These are phyloP conservation scores for Brachionus rubens DNA, from an alignment of 1,140 invertebrate genomes.

Conservation along the genomic window DNA sequence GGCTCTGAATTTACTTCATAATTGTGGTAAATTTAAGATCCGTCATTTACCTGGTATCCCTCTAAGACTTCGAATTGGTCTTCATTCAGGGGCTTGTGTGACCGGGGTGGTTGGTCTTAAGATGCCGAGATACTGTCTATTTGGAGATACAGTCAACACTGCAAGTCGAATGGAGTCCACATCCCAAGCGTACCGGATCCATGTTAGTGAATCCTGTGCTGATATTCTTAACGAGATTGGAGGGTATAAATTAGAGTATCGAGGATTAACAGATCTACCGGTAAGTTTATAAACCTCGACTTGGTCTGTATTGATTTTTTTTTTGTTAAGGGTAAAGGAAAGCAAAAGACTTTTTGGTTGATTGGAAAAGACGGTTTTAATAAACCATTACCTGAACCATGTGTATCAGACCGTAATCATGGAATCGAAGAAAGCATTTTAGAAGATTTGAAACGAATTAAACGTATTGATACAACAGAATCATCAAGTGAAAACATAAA, in stretches of 20 bases:
- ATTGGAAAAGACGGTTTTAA: conserved; percentile 81
- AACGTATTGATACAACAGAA: neutral
- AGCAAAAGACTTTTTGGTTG: conserved; percentile 84
- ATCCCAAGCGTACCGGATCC: conserved; percentile 55
- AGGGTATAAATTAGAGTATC: conserved; percentile 74
- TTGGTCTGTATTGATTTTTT: too few species aligned
- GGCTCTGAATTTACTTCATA: conserved; percentile 80
- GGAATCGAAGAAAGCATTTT: neutral
- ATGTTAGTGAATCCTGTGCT: conserved; percentile 64
- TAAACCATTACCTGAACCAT: conserved; percentile 73
- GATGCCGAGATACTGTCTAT: conserved; percentile 73
- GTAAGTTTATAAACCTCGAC: conserved; percentile 50
- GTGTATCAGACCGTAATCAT: conserved; percentile 46
- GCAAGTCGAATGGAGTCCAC: conserved; percentile 80
- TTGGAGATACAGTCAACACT: conserved; percentile 82
- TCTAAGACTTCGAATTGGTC: conserved; percentile 71
- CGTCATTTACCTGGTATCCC: conserved; percentile 76
- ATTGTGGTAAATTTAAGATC: conserved; percentile 80
- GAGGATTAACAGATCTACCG: conserved; percentile 78
- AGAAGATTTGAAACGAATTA: neutral
- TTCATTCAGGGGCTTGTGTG: conserved; percentile 33
- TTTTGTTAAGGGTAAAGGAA: conserved; percentile 74
- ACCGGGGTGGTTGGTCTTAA: conserved; percentile 44
- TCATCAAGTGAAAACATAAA: neutral
- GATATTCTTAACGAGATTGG: conserved; percentile 71